Conservation (phyloP, 2,113 vertebrate genomes). For the Archocentrus centrarchus region DNA sequence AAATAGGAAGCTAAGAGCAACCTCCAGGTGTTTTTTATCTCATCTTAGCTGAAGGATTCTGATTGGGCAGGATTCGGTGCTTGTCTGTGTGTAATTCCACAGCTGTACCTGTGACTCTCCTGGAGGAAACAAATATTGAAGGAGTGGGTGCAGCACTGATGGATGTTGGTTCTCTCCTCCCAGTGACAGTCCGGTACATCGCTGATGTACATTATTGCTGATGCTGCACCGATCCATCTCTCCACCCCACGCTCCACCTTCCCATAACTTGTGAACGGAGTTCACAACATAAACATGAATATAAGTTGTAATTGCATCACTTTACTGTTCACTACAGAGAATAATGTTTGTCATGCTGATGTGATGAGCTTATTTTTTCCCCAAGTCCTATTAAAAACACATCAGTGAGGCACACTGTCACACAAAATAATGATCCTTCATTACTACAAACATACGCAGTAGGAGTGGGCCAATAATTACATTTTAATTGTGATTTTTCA, state of each 20-base stretch:
- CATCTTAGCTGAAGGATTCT: background rate
- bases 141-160: background rate
- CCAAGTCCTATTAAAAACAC: background rate
- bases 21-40: background rate
- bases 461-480: background rate
- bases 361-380: background rate
- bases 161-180: background rate
- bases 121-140: background rate
- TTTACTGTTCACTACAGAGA: background rate
- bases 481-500: background rate
- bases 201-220: too few species aligned
- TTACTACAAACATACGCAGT: background rate
- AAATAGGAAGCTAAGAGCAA: background rate
- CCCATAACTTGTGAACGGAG: background rate
- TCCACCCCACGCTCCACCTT: fast-evolving
- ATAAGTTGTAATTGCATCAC: fast-evolving
- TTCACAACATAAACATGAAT: background rate
- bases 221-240: fast-evolving
- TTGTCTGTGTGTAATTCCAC: background rate
- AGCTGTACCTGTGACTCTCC: slow-evolving; percentile 65
- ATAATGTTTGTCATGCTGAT: fast-evolving
- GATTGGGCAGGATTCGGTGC: background rate
- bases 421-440: fast-evolving
- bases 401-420: background rate
- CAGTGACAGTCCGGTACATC: too few species aligned